Evolutionary conservation across 2,113 vertebrate genomes (phyloP).

Genomic region (Hiodon alosoides): DNA sequence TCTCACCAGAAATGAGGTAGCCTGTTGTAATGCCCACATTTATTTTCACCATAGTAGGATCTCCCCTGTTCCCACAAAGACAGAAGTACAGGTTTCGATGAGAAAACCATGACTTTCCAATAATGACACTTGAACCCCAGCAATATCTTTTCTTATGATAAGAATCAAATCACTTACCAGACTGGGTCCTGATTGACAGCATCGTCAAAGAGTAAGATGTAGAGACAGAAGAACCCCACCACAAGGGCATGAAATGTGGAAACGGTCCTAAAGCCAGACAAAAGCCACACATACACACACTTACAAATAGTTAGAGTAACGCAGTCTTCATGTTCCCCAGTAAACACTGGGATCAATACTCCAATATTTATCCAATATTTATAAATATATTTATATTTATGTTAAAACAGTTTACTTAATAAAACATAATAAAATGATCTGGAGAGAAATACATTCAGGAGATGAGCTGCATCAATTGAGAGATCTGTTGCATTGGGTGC

Average conservation of each 20-base stretch:
- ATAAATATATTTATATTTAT: neutral
- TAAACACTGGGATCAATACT: neutral
- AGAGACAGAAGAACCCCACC: conserved; percentile 70
- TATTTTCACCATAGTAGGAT: conserved; percentile 78
- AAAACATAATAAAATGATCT: neutral
- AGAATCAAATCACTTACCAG: conserved; percentile 65
- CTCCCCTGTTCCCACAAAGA: conserved; percentile 71
- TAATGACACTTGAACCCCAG: neutral
- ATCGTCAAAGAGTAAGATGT: conserved; percentile 73
- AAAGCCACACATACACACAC: neutral
- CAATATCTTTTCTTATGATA: neutral
- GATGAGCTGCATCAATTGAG: neutral
- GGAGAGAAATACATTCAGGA: neutral
- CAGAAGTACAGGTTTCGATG: neutral
- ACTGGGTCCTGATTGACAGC: conserved; percentile 64
- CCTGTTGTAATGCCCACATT: conserved; percentile 80
- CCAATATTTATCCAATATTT: neutral
- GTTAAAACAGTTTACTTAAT: too few species aligned
- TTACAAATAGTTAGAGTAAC: neutral
- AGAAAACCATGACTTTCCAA: neutral
- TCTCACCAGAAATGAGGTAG: conserved; percentile 80
- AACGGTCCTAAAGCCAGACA: conserved; percentile 61
- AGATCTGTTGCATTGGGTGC: too few species aligned
- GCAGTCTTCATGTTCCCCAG: neutral
- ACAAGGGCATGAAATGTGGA: conserved; percentile 77